These are phyloP conservation scores for Eubasilissa splendida DNA, from an alignment of 2,888 invertebrate species.

Conservation along the genomic window DNA sequence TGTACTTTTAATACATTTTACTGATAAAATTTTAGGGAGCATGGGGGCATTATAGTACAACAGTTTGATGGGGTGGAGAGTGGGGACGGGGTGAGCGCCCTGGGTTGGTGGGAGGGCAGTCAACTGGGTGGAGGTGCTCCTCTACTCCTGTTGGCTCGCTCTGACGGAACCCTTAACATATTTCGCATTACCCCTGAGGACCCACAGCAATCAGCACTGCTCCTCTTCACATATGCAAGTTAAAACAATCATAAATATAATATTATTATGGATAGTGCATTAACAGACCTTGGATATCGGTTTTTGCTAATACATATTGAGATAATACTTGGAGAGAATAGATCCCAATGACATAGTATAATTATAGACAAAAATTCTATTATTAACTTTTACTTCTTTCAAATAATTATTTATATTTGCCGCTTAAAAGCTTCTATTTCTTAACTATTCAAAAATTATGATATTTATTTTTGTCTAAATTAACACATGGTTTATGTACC, in stretches of 20 bases:
- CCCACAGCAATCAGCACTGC: slow-evolving; percentile 59
- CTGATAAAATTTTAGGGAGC: slow-evolving; percentile 44
- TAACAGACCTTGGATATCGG: background rate
- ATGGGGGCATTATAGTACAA: slow-evolving; percentile 62
- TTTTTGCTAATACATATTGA: background rate
- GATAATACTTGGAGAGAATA: too few relatives aligned
- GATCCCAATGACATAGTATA: too few relatives aligned
- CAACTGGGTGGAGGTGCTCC: slow-evolving; percentile 63
- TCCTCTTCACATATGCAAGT: slow-evolving; percentile 62
- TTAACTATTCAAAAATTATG: too few relatives aligned
- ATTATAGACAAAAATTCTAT: too few relatives aligned
- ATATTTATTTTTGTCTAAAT: too few relatives aligned
- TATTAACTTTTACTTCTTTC: too few relatives aligned
- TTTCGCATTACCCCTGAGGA: slow-evolving; percentile 63
- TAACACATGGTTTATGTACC: too few relatives aligned
- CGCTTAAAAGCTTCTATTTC: too few relatives aligned
- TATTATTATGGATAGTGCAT: background rate
- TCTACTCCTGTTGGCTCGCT: slow-evolving; percentile 67
- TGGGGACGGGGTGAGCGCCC: slow-evolving; percentile 67
- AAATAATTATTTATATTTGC: too few relatives aligned
- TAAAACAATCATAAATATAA: slow-evolving; percentile 3
- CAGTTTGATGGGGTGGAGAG: slow-evolving; percentile 66
- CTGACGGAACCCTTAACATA: slow-evolving; percentile 70
- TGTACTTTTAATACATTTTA: too few relatives aligned
- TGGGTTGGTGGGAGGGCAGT: slow-evolving; percentile 69